These are phyloP conservation scores for Panzeria rudis DNA, from an alignment of 2,888 invertebrate species.

Conservation along the genomic window DNA sequence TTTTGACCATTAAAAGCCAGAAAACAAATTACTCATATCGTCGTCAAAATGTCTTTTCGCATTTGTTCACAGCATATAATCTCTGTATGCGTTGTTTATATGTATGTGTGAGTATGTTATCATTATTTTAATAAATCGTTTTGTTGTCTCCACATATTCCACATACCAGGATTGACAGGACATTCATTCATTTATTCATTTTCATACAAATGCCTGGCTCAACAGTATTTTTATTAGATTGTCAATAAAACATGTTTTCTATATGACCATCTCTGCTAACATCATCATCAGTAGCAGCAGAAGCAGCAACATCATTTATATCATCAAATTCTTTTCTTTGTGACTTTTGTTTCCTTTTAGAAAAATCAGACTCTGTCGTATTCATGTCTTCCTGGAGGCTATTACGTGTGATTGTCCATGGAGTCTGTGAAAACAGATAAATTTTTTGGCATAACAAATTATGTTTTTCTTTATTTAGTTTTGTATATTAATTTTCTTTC, in stretches of 20 bases:
- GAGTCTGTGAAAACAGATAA: slow-evolving; percentile 41
- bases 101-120: slow-evolving; percentile 49
- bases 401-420: slow-evolving; percentile 47
- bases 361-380: slow-evolving; percentile 21
- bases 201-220: slow-evolving; percentile 57
- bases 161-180: slow-evolving; percentile 67
- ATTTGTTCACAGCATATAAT: slow-evolving; percentile 70
- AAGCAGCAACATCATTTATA: slow-evolving; percentile 8
- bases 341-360: slow-evolving; percentile 46
- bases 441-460: slow-evolving; percentile 70
- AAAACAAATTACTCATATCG: slow-evolving; percentile 82
- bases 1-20: slow-evolving; percentile 79
- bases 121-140: slow-evolving; percentile 81
- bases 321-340: slow-evolving; percentile 41
- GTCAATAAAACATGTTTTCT: slow-evolving; percentile 77
- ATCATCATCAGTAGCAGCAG: slow-evolving; percentile 3
- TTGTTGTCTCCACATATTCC: slow-evolving; percentile 70
- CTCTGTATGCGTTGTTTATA: slow-evolving; percentile 31
- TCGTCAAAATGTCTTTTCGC: slow-evolving; percentile 76
- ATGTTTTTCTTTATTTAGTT: slow-evolving; percentile 47
- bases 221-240: slow-evolving; percentile 79
- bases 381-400: slow-evolving; percentile 43
- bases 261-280: slow-evolving; percentile 40
- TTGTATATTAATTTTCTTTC: slow-evolving; percentile 4
- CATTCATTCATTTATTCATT: slow-evolving; percentile 69